These are phyloP conservation scores for Thelaira solivaga DNA, from an alignment of 2,888 invertebrate genomes.

Conservation along the genomic window DNA sequence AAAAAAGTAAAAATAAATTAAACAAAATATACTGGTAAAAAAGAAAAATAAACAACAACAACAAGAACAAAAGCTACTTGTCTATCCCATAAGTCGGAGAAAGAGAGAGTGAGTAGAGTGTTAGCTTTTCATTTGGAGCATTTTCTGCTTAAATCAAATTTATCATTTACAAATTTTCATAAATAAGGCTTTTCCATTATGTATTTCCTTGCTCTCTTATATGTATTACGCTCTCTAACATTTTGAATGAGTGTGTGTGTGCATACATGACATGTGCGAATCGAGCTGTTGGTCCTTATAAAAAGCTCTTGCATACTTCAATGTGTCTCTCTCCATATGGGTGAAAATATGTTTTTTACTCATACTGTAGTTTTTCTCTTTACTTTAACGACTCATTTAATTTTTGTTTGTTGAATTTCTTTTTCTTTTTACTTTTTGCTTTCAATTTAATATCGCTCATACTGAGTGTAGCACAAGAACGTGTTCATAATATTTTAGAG, in stretches of 20 bases:
- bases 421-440: too few relatives aligned
- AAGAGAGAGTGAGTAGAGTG: constrained; percentile 38
- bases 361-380: neutral
- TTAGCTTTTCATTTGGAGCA: constrained; percentile 26
- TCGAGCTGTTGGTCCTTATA: constrained; percentile 27
- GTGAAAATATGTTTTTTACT: constrained; percentile 28
- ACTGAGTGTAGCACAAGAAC: constrained; percentile 29
- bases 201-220: neutral
- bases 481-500: neutral
- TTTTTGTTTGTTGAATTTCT: constrained; percentile 12
- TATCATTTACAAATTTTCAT: constrained; percentile 16
- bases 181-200: neutral
- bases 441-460: constrained; percentile 40
- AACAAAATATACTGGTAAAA: neutral
- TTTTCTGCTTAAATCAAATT: constrained; percentile 21
- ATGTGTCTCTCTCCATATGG: too few relatives aligned
- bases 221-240: neutral
- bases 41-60: neutral
- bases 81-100: too few relatives aligned
- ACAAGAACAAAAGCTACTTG: too few relatives aligned
- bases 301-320: too few relatives aligned
- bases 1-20: neutral
- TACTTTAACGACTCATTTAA: neutral
- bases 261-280: too few relatives aligned
- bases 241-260: too few relatives aligned